Base-by-base conservation (phyloP, 2,888 invertebrate genomes). In the Biston betularia region DNA sequence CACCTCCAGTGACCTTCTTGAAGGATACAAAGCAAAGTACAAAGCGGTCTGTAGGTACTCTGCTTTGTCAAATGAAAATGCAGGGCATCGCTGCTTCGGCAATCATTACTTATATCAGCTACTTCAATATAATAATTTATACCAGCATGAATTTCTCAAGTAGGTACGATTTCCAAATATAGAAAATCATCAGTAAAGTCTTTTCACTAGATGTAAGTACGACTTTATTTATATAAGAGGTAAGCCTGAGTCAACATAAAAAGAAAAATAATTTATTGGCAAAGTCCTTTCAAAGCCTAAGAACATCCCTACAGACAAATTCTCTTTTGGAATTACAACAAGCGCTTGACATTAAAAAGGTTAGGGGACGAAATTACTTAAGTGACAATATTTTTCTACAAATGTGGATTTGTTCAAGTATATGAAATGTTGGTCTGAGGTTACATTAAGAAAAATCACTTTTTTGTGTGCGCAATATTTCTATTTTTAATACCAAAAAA, bases 251-350 rank as follows among this genome's bases (percentile, higher is more conserved):
- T 49, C 55, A 70, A 74, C 68, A 75, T 64, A 65, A 76, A 77
- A 72, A 73, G 66, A 42, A 59, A 74, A 74, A 75, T 74, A 74
- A 74, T 72, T 75, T 64, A 74, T 77, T 74, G 64, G 54, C 40
- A 68, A 65, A 63, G 54, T 60, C 60, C 53, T 52, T 69, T 58
- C 59, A 59, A 53, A 68, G 52, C 66, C 64, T 74, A 71, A 71
- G 63, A 72, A 68, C 61, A 69, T 67, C 52, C 68, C 50, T 55
- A 62, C 59, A 71, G 65, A 70, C 69, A 70, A 60, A 61, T 50
- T 64, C 49, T 70, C 71, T 71, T 71, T 78, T 72, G 69, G 48
- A 74, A 68, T 71, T 70, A 63, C 66, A 67, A 63, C 66, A 67
- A 72, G 54, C 52, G 60, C 66, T 65, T 66, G 57, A 75, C 64